Percentiles rank a stretch among this genome's conserved stretches.
phyloP scores from a whole-genome alignment of 2,113 vertebrate genomes.

The Myanophis thanlyinensis region DNA sequence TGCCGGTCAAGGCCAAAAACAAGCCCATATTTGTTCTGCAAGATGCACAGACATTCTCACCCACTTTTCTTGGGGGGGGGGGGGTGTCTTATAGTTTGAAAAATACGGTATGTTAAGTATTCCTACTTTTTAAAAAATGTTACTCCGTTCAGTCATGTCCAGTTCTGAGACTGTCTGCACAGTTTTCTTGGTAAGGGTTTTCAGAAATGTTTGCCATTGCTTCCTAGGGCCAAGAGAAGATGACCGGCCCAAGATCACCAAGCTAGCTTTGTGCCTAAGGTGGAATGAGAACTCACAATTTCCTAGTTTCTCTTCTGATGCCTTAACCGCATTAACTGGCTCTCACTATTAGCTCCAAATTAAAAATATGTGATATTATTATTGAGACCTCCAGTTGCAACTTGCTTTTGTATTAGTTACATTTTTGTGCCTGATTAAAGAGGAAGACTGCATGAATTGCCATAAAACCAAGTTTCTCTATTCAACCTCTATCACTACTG shows the following conservation, averaged over 20 bases:
- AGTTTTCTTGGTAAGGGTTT: neutral
- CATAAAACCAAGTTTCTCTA: neutral
- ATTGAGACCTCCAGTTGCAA: neutral
- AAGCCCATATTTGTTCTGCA: no score
- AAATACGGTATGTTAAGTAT: no score
- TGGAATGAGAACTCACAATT: neutral
- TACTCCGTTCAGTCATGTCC: neutral
- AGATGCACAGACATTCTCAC: no score
- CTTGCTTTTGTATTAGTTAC: neutral
- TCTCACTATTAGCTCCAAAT: neutral
- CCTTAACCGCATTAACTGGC: neutral
- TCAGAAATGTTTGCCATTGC: neutral
- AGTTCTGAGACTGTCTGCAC: neutral
- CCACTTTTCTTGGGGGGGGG: no score
- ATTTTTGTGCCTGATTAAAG: neutral
- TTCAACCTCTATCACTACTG: neutral
- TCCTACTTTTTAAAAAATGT: no score
- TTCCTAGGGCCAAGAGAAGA: neutral
- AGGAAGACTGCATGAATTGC: neutral
- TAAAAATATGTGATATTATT: neutral
- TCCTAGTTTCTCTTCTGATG: neutral
- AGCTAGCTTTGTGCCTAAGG: neutral
- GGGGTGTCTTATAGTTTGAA: no score
- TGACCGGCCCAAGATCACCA: neutral
- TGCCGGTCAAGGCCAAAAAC: no score